phyloP scores from a whole-genome alignment of 2,888 invertebrate species.

The Cephus runcator region DNA sequence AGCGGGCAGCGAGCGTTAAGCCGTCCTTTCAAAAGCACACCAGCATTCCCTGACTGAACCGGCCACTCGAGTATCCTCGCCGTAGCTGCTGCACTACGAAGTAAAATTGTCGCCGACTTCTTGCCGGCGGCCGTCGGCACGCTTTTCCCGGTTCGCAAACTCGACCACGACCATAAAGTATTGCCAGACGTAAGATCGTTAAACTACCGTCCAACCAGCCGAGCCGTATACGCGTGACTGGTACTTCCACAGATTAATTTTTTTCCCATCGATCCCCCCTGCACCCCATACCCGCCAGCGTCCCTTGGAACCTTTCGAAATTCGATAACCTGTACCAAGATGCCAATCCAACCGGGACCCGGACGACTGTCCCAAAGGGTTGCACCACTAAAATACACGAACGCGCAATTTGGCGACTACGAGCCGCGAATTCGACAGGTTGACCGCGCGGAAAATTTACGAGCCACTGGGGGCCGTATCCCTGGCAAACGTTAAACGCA shows the following conservation, averaged over 20 bases:
- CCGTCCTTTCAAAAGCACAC: background rate
- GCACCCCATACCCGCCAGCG: background rate
- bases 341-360: background rate
- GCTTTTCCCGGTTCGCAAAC: background rate
- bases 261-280: background rate
- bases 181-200: background rate
- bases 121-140: background rate
- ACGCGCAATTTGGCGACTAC: background rate
- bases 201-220: background rate
- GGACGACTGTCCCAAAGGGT: background rate
- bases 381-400: background rate
- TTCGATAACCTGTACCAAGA: background rate
- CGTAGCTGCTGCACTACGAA: background rate
- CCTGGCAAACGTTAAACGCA: constrained; percentile 28
- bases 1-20: background rate
- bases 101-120: background rate
- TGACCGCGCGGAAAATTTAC: constrained; percentile 33
- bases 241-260: background rate
- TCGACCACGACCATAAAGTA: background rate
- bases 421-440: constrained; percentile 9
- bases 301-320: background rate
- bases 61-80: background rate
- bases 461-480: constrained; percentile 18
- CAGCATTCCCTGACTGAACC: background rate
- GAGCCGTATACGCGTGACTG: background rate